Base-by-base conservation (phyloP, 2,113 vertebrate genomes). In the Oreocharis arfaki region DNA sequence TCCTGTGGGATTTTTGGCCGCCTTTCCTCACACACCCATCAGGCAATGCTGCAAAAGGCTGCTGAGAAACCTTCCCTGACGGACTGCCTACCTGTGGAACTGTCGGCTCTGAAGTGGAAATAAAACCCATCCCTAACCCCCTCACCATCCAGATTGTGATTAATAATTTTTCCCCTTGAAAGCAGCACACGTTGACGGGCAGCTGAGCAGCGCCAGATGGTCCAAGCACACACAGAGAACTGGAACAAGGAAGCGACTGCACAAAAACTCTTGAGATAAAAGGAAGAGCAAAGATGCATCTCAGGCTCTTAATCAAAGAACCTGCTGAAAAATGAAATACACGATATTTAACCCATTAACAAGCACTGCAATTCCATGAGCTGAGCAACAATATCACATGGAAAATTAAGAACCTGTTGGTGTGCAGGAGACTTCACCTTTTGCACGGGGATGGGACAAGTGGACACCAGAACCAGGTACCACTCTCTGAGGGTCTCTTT, bases 261-360 rank as follows among this genome's bases (percentile, higher is more conserved):
- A 78, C 80, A 93, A 73, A 96, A 92, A 19, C 90, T 81, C 95
- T 11, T 11, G 47, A 84, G 94, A 95, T 87, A 71, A 96, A 97
- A 94, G 69, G 83, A 81, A 81, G 23, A 90, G 76, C 86, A 91
- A 82, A 95, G 90, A 93, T 75, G 33, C 18, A 76, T 53, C 71
- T 33, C 88, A 79, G 77, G 80, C 69, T 92, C 92, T 82, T 90
- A 67, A 93, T 87, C 83, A 93, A 81, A 96, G 76, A 78, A 75
- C 65, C 61, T 60, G 44, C 80, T 75, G 86, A 63, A 94, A 88
- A 92, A 67, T 39, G 21, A 94, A 81, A 50, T 27, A 22, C n/a
- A 7, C 0, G 0, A 23, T 32, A 8, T 84, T 96, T 92, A 96
- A 93, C 65, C 88, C 95, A 21, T 74, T 47, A 71, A 46, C 28